Conservation (phyloP, 2,888 invertebrate genomes). For the Polydrusus cervinus region DNA sequence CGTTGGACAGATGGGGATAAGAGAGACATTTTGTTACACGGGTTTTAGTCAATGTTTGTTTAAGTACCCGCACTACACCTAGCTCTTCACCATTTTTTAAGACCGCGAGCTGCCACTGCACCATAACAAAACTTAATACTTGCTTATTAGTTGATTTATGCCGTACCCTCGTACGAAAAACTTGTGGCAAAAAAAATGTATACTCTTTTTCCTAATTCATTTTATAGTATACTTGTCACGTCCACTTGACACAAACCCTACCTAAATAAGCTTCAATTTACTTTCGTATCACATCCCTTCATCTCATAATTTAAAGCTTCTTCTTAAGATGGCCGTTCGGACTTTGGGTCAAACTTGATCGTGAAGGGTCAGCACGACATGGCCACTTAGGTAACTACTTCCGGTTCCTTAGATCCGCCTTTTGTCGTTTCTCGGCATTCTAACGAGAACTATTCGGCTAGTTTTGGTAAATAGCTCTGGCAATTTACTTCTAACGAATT, state of each 20-base stretch:
- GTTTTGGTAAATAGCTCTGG: conserved; percentile 31
- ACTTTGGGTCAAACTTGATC: conserved; percentile 41
- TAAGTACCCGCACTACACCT: no score
- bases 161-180: no score
- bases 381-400: conserved; percentile 52
- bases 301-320: conserved; percentile 35
- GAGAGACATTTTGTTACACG: no score
- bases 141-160: no score
- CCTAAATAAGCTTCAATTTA: conserved; percentile 23
- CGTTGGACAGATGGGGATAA: no score
- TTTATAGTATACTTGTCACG: neutral
- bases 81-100: no score
- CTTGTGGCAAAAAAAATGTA: no score
- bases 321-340: conserved; percentile 33
- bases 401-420: conserved; percentile 43
- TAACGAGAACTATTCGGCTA: conserved; percentile 39
- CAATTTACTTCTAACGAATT: conserved; percentile 8
- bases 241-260: conserved; percentile 1
- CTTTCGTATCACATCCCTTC: conserved; percentile 27
- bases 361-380: conserved; percentile 46
- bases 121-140: no score
- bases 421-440: conserved; percentile 33
- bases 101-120: no score
- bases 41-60: no score
- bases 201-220: no score